Conservation (phyloP, 1,140 invertebrate species). For the Araneus ventricosus region DNA sequence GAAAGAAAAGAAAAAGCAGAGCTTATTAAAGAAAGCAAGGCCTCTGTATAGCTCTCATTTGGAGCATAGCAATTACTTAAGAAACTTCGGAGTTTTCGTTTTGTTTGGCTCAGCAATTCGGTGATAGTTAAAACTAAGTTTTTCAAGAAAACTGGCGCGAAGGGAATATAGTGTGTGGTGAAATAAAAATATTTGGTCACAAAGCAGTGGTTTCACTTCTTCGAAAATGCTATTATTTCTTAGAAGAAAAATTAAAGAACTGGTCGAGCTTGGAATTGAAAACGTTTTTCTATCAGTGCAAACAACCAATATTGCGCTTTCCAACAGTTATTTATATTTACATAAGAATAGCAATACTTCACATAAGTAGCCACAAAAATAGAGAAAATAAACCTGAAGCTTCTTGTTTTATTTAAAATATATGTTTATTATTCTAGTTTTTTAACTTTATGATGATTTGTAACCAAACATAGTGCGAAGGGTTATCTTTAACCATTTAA, state of each 20-base stretch:
- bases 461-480: rapidly evolving
- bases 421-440: no score
- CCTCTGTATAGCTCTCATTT: not conserved
- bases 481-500: no score
- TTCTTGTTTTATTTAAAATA: no score
- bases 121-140: not conserved
- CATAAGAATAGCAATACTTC: not conserved
- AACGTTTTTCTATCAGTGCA: not conserved
- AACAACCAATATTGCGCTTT: not conserved
- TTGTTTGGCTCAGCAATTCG: not conserved
- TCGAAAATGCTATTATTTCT: not conserved
- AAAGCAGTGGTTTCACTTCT: not conserved
- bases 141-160: not conserved
- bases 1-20: not conserved
- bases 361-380: no score
- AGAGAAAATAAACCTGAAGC: no score
- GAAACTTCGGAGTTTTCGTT: not conserved
- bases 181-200: not conserved
- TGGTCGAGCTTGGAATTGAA: not conserved
- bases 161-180: not conserved
- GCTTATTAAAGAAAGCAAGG: not conserved
- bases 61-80: not conserved
- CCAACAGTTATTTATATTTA: not conserved
- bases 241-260: not conserved
- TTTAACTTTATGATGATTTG: no score